Evolutionary conservation across 2,888 invertebrate species (phyloP).

Genomic region (Drosophila birchii): DNA sequence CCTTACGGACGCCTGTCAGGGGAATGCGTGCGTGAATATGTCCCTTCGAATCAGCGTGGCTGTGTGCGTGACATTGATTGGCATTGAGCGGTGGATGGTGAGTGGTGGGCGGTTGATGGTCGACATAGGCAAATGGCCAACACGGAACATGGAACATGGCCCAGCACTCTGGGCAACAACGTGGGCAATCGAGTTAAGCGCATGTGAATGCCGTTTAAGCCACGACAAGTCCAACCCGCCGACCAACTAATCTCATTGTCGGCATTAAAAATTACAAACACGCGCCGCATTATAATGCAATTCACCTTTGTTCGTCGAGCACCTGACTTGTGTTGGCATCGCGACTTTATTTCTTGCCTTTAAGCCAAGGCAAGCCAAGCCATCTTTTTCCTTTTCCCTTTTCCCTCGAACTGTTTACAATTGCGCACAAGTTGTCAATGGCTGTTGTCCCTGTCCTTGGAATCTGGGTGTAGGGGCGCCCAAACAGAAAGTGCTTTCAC

Average conservation of each 20-base stretch:
- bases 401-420: constrained; percentile 30
- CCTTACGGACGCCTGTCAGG: constrained; percentile 49
- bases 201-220: constrained; percentile 44
- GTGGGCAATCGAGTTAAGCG: constrained; percentile 43
- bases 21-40: constrained; percentile 41
- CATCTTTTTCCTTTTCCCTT: not conserved
- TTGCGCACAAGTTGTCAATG: constrained; percentile 34
- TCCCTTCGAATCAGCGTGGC: constrained; percentile 14
- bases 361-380: constrained; percentile 2
- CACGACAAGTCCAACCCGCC: constrained; percentile 21
- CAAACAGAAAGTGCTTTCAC: constrained; percentile 15
- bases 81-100: constrained; percentile 30
- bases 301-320: constrained; percentile 42
- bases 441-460: constrained; percentile 27
- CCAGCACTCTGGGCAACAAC: constrained; percentile 17
- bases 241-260: constrained; percentile 39
- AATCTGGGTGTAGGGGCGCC: not conserved
- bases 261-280: constrained; percentile 51
- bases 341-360: constrained; percentile 7
- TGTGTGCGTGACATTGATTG: constrained; percentile 48
- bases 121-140: constrained; percentile 39
- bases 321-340: constrained; percentile 30
- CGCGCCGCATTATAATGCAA: constrained; percentile 44
- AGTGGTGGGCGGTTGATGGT: not conserved
- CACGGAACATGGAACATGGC: constrained; percentile 4